phyloP scores from a whole-genome alignment of 2,888 invertebrate species.

The Stramonita haemastoma region DNA sequence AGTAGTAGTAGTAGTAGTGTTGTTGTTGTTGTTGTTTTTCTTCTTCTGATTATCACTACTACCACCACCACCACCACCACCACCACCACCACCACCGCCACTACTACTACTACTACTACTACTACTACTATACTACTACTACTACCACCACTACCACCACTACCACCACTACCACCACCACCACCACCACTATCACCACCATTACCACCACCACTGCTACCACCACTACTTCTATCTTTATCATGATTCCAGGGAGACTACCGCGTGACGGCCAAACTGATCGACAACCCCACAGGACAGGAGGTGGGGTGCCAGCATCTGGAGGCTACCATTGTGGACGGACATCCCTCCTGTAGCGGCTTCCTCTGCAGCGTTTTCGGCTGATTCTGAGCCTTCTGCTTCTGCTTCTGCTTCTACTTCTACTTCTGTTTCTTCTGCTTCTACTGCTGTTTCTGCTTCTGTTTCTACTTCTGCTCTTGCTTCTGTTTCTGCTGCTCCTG shows the following conservation, averaged over 20 bases:
- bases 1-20: too few relatives aligned
- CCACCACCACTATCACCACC: too few relatives aligned
- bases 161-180: too few relatives aligned
- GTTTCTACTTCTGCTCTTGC: background rate
- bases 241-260: conserved; percentile 38
- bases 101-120: too few relatives aligned
- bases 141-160: too few relatives aligned
- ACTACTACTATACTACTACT: too few relatives aligned
- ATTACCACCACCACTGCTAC: too few relatives aligned
- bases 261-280: conserved; percentile 28
- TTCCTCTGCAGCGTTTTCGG: conserved; percentile 43
- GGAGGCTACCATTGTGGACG: conserved; percentile 40
- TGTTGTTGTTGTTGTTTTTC: too few relatives aligned
- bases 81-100: too few relatives aligned
- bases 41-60: too few relatives aligned
- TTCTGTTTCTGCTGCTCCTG: background rate
- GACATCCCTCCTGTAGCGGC: conserved; percentile 28
- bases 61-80: too few relatives aligned
- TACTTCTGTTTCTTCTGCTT: background rate
- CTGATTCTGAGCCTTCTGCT: background rate
- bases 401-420: background rate
- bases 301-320: conserved; percentile 29
- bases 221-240: too few relatives aligned
- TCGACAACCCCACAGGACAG: background rate
- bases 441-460: background rate